Base-by-base conservation (phyloP, 23 tunicate genomes). In the Trididemnum miniatum region DNA sequence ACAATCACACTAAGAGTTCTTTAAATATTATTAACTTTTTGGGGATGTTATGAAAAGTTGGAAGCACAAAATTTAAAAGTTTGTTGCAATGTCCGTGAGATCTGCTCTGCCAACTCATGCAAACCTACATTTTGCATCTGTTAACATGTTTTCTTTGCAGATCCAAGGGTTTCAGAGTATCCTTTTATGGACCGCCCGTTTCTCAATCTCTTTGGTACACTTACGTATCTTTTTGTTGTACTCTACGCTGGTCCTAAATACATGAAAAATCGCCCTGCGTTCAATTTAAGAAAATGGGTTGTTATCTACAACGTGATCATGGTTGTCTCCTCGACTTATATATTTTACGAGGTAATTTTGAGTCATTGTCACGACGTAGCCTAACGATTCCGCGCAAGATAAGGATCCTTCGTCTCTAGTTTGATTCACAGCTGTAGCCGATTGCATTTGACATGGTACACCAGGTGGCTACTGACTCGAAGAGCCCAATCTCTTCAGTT, bases 291-390 rank as follows among this genome's bases (percentile, higher is more conserved):
- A 25, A 91, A 86, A 59, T 71, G 66, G 51, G 82, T 92, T 71
- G 73, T 79, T 38, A 35, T 92, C n/a, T 92, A 92, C 83, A 92
- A 92, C 51, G 34, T 88, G 5, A 57, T 74, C 38, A 87, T 92
- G 92, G 97, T 92, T n/a, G 34, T 83, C 22, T 80, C 88, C 32
- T 91, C 97, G 0, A 35, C 82, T 4, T 88, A 76, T 33, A 63
- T 92, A 26, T 92, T 92, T 52, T 92, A 92, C 63, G 97, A 92
- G 89, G 97, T 92, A 65, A n/a, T n/a, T n/a, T n/a, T n/a, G n/a
- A n/a, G n/a, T n/a, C n/a, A n/a, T n/a, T n/a, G n/a, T n/a, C n/a
- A n/a, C n/a, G n/a, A n/a, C n/a, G n/a, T n/a, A n/a, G n/a, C n/a
- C n/a, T n/a, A n/a, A n/a, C n/a, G n/a, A n/a, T n/a, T n/a, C n/a